Conservation (phyloP, 2,797 vertebrate genomes). For the Spheniscus humboldti region DNA sequence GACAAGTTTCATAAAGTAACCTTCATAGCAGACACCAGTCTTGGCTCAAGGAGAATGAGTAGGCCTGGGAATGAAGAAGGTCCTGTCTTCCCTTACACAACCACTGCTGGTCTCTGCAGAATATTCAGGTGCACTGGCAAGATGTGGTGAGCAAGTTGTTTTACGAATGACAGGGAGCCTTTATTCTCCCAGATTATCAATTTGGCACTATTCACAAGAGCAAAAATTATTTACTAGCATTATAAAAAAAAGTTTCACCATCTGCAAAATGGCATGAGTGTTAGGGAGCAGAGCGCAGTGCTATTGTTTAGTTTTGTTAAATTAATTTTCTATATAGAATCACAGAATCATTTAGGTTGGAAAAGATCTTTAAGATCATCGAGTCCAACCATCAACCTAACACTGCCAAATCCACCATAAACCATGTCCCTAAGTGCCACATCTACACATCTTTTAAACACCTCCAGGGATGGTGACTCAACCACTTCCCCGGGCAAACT, state of each 20-base stretch:
- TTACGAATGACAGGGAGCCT: not conserved
- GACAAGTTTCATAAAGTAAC: not conserved
- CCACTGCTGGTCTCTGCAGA: not conserved
- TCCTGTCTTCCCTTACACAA: not conserved
- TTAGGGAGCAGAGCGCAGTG: not conserved
- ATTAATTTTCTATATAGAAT: not conserved
- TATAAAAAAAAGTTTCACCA: not conserved
- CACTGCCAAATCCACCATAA: too few relatives aligned
- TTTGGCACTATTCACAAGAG: constrained; percentile 30
- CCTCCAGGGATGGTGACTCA: too few relatives aligned
- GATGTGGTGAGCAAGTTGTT: not conserved
- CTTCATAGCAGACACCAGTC: not conserved
- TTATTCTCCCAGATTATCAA: not conserved
- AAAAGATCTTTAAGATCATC: too few relatives aligned
- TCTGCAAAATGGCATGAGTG: not conserved
- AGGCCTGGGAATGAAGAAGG: not conserved
- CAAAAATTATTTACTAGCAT: not conserved
- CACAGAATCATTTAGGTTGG: too few relatives aligned
- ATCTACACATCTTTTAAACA: too few relatives aligned
- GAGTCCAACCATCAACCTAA: too few relatives aligned
- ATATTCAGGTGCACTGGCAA: not conserved
- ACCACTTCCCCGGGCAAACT: too few relatives aligned
- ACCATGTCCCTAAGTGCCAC: too few relatives aligned
- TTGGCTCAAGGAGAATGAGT: not conserved
- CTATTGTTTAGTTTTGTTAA: not conserved